Conservation (phyloP, 2,888 invertebrate species). For the Sinodicranocentrus sp. region DNA sequence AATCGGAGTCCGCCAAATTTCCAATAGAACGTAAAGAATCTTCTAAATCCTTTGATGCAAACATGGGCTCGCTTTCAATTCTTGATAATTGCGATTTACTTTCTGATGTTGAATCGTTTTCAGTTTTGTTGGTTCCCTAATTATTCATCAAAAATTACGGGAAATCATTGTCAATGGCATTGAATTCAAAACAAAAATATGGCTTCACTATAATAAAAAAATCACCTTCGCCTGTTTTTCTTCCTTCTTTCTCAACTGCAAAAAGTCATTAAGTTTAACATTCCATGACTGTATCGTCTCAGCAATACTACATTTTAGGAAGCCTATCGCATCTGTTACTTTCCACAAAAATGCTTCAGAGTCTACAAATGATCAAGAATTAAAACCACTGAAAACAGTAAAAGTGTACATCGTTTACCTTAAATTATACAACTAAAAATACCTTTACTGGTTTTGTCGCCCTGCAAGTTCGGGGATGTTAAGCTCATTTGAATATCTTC, state of each 20-base stretch:
- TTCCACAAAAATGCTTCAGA: conserved; percentile 79
- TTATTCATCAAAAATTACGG: neutral
- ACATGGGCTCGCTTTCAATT: conserved; percentile 72
- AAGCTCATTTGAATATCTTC: conserved; percentile 89
- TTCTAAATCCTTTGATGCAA: conserved; percentile 65
- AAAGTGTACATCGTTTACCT: neutral
- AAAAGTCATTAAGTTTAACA: conserved; percentile 79
- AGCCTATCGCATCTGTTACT: conserved; percentile 83
- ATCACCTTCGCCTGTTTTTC: conserved; percentile 76
- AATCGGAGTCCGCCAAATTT: conserved; percentile 56
- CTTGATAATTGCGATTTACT: conserved; percentile 52
- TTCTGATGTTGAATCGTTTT: conserved; percentile 49
- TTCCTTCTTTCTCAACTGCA: conserved; percentile 79
- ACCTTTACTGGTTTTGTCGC: conserved; percentile 52
- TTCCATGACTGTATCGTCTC: conserved; percentile 88
- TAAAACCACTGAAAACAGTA: neutral
- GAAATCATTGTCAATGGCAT: neutral
- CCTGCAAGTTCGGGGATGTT: conserved; percentile 81
- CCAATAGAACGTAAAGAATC: conserved; percentile 69
- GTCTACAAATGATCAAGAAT: no score
- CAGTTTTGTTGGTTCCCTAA: conserved; percentile 57
- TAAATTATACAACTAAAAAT: neutral
- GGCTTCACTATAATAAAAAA: neutral
- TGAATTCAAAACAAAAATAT: neutral
- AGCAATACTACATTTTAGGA: conserved; percentile 84